Percentiles rank a stretch among this genome's conserved stretches.
Evolutionary conservation across 2,888 invertebrate genomes (phyloP).

Genomic region (Geotrupes spiniger): DNA sequence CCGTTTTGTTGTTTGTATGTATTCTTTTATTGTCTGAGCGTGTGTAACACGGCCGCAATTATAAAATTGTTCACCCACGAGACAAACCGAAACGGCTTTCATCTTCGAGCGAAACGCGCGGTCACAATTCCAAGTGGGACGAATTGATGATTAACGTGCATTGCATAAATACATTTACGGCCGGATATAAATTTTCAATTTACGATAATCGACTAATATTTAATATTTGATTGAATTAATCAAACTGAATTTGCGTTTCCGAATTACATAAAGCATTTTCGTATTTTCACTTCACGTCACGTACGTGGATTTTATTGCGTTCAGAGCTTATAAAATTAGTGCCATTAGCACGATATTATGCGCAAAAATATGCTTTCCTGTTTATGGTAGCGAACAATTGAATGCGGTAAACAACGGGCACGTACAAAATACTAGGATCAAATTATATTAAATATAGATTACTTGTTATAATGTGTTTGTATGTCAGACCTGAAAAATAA

Average conservation of each 20-base stretch:
- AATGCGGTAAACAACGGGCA: neutral
- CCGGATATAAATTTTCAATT: too few species aligned
- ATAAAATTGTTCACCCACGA: too few species aligned
- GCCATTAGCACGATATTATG: constrained; percentile 1
- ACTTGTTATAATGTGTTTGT: neutral
- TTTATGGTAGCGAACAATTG: neutral
- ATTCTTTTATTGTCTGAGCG: too few species aligned
- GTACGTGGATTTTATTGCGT: constrained; percentile 8
- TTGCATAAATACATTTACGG: too few species aligned
- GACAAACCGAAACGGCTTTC: neutral
- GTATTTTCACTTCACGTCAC: constrained; percentile 9
- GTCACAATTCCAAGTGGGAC: neutral
- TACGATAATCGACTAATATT: neutral
- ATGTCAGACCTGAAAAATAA: too few species aligned
- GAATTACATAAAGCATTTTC: constrained; percentile 7
- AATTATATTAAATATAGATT: neutral
- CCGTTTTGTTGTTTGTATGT: too few species aligned
- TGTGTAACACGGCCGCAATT: too few species aligned
- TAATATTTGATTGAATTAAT: constrained; percentile 7
- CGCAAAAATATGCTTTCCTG: neutral
- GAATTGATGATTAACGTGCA: too few species aligned
- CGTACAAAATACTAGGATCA: neutral
- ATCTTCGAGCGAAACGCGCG: neutral
- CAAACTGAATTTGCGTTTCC: constrained; percentile 10
- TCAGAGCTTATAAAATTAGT: constrained; percentile 7